Percentiles rank a stretch among this genome's conserved stretches.
These are phyloP conservation scores for Eutolmus rufibarbis DNA, from an alignment of 2,888 invertebrate genomes.

Conservation along the genomic window DNA sequence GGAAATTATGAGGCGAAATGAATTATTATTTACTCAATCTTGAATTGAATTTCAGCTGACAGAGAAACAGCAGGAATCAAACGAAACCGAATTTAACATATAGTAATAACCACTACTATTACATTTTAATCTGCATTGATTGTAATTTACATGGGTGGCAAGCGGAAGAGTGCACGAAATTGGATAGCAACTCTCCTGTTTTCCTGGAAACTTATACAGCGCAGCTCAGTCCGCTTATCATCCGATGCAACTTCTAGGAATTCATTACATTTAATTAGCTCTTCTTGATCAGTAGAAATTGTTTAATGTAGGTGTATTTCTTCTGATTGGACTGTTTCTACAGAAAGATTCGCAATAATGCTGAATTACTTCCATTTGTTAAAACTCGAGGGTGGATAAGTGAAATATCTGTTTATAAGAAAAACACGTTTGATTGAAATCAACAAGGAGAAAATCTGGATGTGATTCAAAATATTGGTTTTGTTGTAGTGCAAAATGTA, in stretches of 20 bases:
- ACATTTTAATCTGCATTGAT: background rate
- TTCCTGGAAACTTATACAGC: background rate
- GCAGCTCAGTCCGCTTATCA: background rate
- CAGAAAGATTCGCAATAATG: background rate
- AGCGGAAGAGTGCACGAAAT: background rate
- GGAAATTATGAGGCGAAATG: no score
- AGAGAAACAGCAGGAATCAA: background rate
- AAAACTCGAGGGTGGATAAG: background rate
- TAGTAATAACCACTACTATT: background rate
- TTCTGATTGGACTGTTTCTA: background rate
- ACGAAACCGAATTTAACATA: background rate
- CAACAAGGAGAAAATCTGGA: background rate
- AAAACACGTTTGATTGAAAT: background rate
- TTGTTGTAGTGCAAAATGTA: no score
- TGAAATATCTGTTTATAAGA: background rate
- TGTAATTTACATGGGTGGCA: background rate
- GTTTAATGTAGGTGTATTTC: background rate
- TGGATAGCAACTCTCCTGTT: background rate
- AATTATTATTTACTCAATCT: no score
- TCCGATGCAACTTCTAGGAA: background rate
- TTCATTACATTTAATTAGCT: background rate
- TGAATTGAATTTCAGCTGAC: background rate
- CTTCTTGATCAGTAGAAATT: background rate
- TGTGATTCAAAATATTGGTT: background rate
- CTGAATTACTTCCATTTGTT: background rate